Evolutionary conservation across 2,888 invertebrate genomes (phyloP), one percentile per base, ranked within the genome.

Genomic region (Eucera pruinosa): DNA sequence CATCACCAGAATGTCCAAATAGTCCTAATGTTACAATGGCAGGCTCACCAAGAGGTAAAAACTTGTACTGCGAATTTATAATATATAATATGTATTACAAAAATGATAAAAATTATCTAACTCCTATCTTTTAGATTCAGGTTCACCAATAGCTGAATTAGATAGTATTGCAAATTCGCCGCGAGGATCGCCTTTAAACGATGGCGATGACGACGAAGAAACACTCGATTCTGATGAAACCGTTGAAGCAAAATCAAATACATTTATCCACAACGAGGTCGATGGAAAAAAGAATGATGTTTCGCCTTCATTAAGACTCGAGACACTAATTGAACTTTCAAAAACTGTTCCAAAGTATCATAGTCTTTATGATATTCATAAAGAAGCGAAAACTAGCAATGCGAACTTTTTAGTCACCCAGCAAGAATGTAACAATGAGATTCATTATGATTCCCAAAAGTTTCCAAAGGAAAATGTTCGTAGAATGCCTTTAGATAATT

Each of bases 331-430:
- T 0, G 86, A 89, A 73, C 54, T 89, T 27, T 86, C 91, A 2
- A 91, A 90, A 71, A 90, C 87, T 62, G 85, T 82, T 41, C 84
- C 88, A 27, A 87, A 88, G 50, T 86, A 90, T 75, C 85, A 87
- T 6, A 90, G 89, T 25, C 86, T 94, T 36, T 93, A 94, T 76
- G 94, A 94, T 73, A 93, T 94, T 76, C 89, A 93, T 43, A 94
- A 94, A 88, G 94, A 94, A 76, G 93, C 94, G 0, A 95, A 94
- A 89, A 94, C 94, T 1, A 93, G 94, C 47, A 94, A 94, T 84
- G 94, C 94, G 0, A 94, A 95, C 88, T 94, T 95, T 41, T 87
- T 93, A 20, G 93, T 92, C 2, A 91, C 90, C 0, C 90, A 90
- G 45, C 89, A 89, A 66, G 91, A 91, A 54, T 90, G 93, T 60